Evolutionary conservation across 2,888 invertebrate species (phyloP).

Genomic region (Liopterus haemorrhoidalis): DNA sequence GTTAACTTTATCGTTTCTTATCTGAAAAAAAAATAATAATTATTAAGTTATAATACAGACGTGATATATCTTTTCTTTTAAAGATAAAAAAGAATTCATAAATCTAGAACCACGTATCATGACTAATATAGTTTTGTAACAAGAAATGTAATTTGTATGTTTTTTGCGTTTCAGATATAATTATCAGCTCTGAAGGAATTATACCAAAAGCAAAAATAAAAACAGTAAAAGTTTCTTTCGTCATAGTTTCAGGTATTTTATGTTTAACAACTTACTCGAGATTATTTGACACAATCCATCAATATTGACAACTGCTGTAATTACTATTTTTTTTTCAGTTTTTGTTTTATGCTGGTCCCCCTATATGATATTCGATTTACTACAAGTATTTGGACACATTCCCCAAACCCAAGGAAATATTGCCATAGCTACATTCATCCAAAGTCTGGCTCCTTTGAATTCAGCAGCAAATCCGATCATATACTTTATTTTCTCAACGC

Average conservation of each 20-base stretch:
- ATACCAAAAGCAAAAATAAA: conserved; percentile 92
- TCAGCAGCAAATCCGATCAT: conserved; percentile 92
- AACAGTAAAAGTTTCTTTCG: conserved; percentile 92
- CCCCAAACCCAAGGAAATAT: conserved; percentile 72
- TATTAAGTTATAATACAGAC: too few relatives aligned
- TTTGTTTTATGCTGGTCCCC: conserved; percentile 95
- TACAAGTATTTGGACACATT: conserved; percentile 81
- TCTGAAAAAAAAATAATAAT: too few relatives aligned
- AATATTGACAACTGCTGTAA: background rate
- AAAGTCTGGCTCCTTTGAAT: conserved; percentile 85
- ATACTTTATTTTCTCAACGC: conserved; percentile 88
- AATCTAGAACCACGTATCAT: too few relatives aligned
- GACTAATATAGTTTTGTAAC: too few relatives aligned
- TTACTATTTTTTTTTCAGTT: conserved; percentile 60
- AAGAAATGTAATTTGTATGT: too few relatives aligned
- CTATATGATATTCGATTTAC: conserved; percentile 84
- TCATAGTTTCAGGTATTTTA: conserved; percentile 75
- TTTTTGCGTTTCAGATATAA: too few relatives aligned
- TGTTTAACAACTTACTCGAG: too few relatives aligned
- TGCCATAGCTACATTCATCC: conserved; percentile 84
- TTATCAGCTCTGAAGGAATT: conserved; percentile 85
- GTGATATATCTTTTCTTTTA: too few relatives aligned
- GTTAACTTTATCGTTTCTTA: too few relatives aligned
- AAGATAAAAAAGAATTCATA: too few relatives aligned
- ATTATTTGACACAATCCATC: too few relatives aligned